These are phyloP conservation scores for Xiphophorus couchianus DNA, from an alignment of 2,113 vertebrate genomes.

Conservation along the genomic window DNA sequence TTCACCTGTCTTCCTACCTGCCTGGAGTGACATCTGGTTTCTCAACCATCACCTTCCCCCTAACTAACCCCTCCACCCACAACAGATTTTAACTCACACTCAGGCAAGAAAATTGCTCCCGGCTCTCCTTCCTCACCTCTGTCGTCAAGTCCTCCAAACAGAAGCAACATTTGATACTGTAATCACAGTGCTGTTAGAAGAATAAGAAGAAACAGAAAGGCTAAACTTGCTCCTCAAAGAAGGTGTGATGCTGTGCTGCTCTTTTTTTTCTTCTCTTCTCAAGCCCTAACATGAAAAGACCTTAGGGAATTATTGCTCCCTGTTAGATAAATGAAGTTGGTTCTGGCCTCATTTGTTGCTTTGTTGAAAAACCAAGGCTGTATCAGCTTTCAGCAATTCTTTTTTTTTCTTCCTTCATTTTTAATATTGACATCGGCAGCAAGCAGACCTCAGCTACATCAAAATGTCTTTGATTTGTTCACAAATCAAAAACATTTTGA, in stretches of 20 bases:
- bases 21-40: conserved; percentile 72
- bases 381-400: conserved; percentile 13
- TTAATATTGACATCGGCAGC: background rate
- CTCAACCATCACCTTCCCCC: conserved; percentile 41
- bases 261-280: conserved; percentile 33
- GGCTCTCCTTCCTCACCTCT: conserved; percentile 47
- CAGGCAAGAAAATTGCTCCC: conserved; percentile 38
- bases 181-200: conserved; percentile 63
- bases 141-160: conserved; percentile 56
- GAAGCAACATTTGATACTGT: conserved; percentile 76
- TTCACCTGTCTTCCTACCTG: conserved; percentile 63
- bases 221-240: conserved; percentile 43
- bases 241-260: conserved; percentile 50
- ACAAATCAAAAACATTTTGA: too few species aligned
- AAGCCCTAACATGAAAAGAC: conserved; percentile 72
- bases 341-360: conserved; percentile 47
- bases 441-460: background rate
- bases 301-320: conserved; percentile 56
- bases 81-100: conserved; percentile 28
- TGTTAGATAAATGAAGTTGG: conserved; percentile 57
- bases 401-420: background rate
- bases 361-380: conserved; percentile 32
- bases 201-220: conserved; percentile 45
- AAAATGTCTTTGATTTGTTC: too few species aligned
- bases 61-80: conserved; percentile 35